These are phyloP conservation scores for Tympanuchus pallidicinctus DNA, from an alignment of 2,113 vertebrate species.

Conservation along the genomic window DNA sequence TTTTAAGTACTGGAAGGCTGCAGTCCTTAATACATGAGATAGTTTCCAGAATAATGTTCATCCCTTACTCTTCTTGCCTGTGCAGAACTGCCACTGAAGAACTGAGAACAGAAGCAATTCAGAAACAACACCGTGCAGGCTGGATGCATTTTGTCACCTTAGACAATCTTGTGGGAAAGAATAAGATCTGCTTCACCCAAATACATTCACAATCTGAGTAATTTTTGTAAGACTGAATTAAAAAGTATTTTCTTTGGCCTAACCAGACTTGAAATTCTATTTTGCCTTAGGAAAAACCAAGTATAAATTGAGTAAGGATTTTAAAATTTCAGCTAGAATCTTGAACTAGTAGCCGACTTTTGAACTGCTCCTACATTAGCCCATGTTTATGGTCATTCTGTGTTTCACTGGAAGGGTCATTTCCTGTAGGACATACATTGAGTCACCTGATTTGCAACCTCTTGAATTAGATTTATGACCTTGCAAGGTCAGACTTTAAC, in stretches of 20 bases:
- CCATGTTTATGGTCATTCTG: not conserved
- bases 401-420: slow-evolving; percentile 32
- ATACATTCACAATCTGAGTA: not conserved
- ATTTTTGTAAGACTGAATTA: not conserved
- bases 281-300: not conserved
- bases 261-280: not conserved
- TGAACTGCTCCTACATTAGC: slow-evolving; percentile 18
- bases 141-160: not conserved
- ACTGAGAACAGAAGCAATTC: not conserved
- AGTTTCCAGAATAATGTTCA: not conserved
- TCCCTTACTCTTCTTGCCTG: not conserved
- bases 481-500: slow-evolving; percentile 31
- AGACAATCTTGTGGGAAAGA: not conserved
- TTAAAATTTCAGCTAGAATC: slow-evolving; percentile 15
- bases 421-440: slow-evolving; percentile 48
- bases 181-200: not conserved
- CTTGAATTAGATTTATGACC: slow-evolving; percentile 47
- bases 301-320: not conserved
- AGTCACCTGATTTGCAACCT: slow-evolving; percentile 53
- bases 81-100: not conserved
- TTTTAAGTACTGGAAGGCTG: too few species aligned
- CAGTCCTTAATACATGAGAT: not conserved
- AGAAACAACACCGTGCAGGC: rapidly evolving
- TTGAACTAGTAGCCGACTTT: slow-evolving; percentile 1
- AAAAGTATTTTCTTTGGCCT: not conserved